phyloP scores from a whole-genome alignment of 2,888 invertebrate genomes.

The Scaptomyza reducta region DNA sequence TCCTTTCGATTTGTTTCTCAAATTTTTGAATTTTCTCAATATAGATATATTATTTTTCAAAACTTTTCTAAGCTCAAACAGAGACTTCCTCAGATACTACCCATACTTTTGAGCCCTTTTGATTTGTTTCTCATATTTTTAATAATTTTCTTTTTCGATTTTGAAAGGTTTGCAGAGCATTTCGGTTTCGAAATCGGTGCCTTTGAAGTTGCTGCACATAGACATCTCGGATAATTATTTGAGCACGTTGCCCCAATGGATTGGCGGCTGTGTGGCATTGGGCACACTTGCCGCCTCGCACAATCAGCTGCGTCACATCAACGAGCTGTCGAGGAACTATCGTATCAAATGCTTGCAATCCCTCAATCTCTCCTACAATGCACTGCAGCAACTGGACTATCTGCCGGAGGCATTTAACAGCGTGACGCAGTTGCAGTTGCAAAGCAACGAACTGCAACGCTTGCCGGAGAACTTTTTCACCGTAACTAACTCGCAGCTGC shows the following conservation, averaged over 20 bases:
- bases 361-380: slow-evolving; percentile 91
- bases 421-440: slow-evolving; percentile 89
- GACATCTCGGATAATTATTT: slow-evolving; percentile 92
- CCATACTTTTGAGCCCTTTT: too few relatives aligned
- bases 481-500: slow-evolving; percentile 86
- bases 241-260: slow-evolving; percentile 90
- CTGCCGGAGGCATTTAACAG: slow-evolving; percentile 84
- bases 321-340: slow-evolving; percentile 90
- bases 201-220: slow-evolving; percentile 89
- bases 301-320: slow-evolving; percentile 89
- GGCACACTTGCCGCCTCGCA: slow-evolving; percentile 90
- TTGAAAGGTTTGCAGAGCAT: slow-evolving; percentile 90
- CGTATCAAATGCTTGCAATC: slow-evolving; percentile 90
- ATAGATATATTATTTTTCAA: too few relatives aligned
- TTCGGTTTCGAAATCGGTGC: slow-evolving; percentile 87
- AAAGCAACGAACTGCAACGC: slow-evolving; percentile 90
- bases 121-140: too few relatives aligned
- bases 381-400: slow-evolving; percentile 90
- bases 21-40: too few relatives aligned
- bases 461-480: slow-evolving; percentile 91
- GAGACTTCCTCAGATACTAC: too few relatives aligned
- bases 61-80: too few relatives aligned
- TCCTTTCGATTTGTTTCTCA: too few relatives aligned
- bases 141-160: slow-evolving; percentile 4
- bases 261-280: slow-evolving; percentile 89